phyloP scores from a whole-genome alignment of 1,140 invertebrate genomes.

The Bombus haemorrhoidalis region DNA sequence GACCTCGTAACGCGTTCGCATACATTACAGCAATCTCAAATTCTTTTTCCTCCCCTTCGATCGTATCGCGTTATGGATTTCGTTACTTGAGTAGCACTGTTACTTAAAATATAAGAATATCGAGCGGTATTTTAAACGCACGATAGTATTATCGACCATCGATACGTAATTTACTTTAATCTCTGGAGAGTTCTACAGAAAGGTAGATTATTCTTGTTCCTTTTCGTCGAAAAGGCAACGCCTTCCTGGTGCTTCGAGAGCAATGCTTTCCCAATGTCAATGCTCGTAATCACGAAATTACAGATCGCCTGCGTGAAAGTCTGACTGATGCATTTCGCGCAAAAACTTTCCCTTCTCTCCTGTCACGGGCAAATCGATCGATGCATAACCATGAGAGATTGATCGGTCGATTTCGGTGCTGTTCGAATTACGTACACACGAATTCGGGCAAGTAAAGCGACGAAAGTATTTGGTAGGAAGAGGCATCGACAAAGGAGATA shows the following conservation, averaged over 20 bases:
- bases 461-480: background rate
- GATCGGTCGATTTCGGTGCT: constrained; percentile 19
- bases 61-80: background rate
- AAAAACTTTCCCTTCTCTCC: constrained; percentile 23
- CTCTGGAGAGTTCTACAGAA: background rate
- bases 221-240: background rate
- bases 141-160: background rate
- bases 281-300: background rate
- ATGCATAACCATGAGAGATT: constrained; percentile 35
- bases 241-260: background rate
- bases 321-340: background rate
- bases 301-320: background rate
- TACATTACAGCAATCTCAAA: background rate
- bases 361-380: constrained; percentile 29
- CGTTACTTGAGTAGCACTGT: no score
- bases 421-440: background rate
- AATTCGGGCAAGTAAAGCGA: background rate
- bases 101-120: background rate
- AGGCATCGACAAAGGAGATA: background rate
- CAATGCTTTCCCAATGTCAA: background rate
- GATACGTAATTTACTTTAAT: background rate
- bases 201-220: background rate
- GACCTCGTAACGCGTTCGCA: background rate
- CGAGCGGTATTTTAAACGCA: background rate
- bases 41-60: background rate